These are phyloP conservation scores for Acanthosepion esculentum DNA, from an alignment of 2,888 invertebrate species.

Conservation along the genomic window DNA sequence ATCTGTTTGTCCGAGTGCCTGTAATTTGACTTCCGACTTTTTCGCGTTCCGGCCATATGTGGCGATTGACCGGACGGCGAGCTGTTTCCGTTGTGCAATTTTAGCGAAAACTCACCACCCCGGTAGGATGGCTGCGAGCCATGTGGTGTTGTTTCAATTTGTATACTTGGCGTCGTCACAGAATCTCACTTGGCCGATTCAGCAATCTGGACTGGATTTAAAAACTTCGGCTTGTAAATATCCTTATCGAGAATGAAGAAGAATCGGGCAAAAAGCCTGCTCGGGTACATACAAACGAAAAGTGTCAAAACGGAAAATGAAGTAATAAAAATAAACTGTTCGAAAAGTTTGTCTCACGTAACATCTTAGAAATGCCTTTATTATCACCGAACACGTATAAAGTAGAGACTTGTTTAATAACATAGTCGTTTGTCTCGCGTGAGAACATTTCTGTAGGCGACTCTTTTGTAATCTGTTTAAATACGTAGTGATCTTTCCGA, in stretches of 20 bases:
- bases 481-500: too few relatives aligned
- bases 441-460: too few relatives aligned
- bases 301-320: neutral
- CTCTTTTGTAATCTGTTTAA: too few relatives aligned
- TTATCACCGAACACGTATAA: too few relatives aligned
- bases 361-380: too few relatives aligned
- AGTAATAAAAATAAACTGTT: neutral
- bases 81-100: neutral
- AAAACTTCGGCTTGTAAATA: neutral
- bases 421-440: too few relatives aligned
- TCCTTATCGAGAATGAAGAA: neutral
- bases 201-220: neutral
- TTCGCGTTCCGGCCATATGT: neutral
- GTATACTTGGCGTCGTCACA: slow-evolving; percentile 8
- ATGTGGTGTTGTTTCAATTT: slow-evolving; percentile 8
- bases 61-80: neutral
- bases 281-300: neutral
- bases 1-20: neutral
- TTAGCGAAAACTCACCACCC: neutral
- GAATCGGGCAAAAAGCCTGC: neutral
- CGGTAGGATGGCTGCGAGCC: neutral
- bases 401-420: too few relatives aligned
- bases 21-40: neutral
- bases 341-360: too few relatives aligned
- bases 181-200: neutral